phyloP scores from a whole-genome alignment of 2,113 vertebrate genomes.

The Motacilla alba region DNA sequence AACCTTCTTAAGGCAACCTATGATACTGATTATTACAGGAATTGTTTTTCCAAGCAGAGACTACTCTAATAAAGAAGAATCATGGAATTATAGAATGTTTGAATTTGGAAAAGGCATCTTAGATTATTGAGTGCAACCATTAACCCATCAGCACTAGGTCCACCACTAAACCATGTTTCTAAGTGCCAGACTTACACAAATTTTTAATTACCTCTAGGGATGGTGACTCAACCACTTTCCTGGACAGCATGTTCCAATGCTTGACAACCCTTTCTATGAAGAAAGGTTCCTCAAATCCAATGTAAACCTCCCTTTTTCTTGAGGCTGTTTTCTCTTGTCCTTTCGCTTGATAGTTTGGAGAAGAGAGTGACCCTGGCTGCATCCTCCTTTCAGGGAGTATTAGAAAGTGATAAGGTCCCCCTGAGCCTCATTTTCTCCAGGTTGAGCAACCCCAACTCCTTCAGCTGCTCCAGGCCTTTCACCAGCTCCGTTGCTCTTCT shows the following conservation, averaged over 20 bases:
- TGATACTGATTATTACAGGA: neutral
- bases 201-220: neutral
- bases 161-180: neutral
- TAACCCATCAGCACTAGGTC: neutral
- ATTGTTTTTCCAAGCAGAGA: neutral
- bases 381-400: neutral
- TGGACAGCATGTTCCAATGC: neutral
- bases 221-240: neutral
- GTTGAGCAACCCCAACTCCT: rapidly evolving
- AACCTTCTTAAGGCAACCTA: neutral
- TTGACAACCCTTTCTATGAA: neutral
- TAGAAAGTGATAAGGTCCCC: neutral
- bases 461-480: neutral
- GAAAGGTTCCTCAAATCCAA: neutral
- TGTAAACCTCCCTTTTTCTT: neutral
- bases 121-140: neutral
- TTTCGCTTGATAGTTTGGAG: neutral
- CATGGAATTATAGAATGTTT: neutral
- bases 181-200: neutral
- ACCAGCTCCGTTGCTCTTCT: rapidly evolving
- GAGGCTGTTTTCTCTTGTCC: neutral
- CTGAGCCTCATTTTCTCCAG: neutral
- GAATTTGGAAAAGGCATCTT: neutral
- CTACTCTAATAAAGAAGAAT: neutral
- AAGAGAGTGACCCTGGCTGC: neutral